Percentiles rank a stretch among this genome's conserved stretches.
Conservation (phyloP, 2,888 invertebrate genomes). For the Amphipyra tragopoginis region DNA sequence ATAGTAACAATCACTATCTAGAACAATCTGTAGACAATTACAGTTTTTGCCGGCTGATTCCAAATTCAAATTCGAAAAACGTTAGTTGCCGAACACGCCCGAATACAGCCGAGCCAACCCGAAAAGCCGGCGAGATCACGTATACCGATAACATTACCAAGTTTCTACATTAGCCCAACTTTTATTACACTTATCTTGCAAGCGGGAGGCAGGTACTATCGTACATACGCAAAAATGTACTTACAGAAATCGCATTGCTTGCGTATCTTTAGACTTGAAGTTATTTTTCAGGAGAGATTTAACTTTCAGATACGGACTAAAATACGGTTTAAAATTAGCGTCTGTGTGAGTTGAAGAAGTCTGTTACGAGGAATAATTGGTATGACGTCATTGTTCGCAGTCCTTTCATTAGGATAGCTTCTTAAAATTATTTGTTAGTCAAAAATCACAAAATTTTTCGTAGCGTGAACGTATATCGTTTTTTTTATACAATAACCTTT, state of each 20-base stretch:
- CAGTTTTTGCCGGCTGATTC: slow-evolving; percentile 69
- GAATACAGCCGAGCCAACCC: slow-evolving; percentile 64
- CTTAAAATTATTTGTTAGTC: slow-evolving; percentile 6
- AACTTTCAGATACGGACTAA: slow-evolving; percentile 10
- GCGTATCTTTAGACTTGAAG: slow-evolving; percentile 45
- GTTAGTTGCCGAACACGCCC: slow-evolving; percentile 72
- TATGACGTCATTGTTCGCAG: slow-evolving; percentile 1
- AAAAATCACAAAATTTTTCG: not conserved
- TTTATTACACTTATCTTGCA: slow-evolving; percentile 88
- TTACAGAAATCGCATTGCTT: slow-evolving; percentile 57
- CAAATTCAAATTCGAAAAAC: slow-evolving; percentile 75
- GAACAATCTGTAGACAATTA: slow-evolving; percentile 68
- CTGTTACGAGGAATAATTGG: slow-evolving; percentile 8
- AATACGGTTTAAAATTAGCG: not conserved
- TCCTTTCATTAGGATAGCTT: not conserved
- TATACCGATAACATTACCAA: slow-evolving; percentile 89
- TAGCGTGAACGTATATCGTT: no score
- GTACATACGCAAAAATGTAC: slow-evolving; percentile 76
- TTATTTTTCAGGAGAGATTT: slow-evolving; percentile 29
- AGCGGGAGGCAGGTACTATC: slow-evolving; percentile 71
- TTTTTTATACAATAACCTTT: no score
- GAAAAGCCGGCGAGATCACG: slow-evolving; percentile 87
- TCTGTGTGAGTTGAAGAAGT: not conserved
- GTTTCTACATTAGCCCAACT: slow-evolving; percentile 87
- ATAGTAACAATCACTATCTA: slow-evolving; percentile 49